A percentile compares a stretch with the other conserved stretches of the same genome.
Evolutionary conservation across 2,113 vertebrate genomes (phyloP).

Genomic region (Ageneiosus marmoratus): DNA sequence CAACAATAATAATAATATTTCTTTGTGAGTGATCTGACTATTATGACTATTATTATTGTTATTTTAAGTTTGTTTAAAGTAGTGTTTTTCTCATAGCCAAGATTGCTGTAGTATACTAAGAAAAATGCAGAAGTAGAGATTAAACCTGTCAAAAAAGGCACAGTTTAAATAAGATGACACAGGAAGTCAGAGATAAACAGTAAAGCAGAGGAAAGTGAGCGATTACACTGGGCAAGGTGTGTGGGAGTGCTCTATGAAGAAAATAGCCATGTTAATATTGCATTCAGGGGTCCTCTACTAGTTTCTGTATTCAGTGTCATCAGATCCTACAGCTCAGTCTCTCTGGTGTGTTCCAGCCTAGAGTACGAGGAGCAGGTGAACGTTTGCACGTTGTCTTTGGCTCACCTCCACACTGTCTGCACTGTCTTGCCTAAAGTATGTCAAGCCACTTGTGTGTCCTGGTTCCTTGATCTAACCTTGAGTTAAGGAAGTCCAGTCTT

Average conservation of each 20-base stretch:
- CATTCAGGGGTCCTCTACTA: not conserved
- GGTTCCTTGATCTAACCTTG: constrained; percentile 21
- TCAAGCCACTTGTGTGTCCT: not conserved
- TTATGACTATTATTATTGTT: no score
- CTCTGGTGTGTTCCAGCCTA: not conserved
- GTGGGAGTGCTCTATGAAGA: not conserved
- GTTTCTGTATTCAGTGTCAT: not conserved
- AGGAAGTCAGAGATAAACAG: not conserved
- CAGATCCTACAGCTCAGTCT: not conserved
- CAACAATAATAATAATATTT: no score
- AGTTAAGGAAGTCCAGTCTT: constrained; percentile 10
- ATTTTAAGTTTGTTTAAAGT: not conserved
- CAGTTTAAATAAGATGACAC: not conserved
- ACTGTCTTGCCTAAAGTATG: constrained; percentile 21
- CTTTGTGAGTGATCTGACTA: no score
- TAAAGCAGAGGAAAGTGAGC: not conserved
- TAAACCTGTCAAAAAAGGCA: not conserved
- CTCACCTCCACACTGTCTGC: not conserved
- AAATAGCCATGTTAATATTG: not conserved
- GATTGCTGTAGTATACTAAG: not conserved
- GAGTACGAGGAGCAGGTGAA: not conserved
- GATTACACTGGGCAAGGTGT: not conserved
- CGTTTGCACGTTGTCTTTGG: constrained; percentile 15
- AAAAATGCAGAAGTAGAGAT: not conserved
- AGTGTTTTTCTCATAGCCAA: not conserved